These are phyloP conservation scores for Apaloderma vittatum DNA, from an alignment of 2,113 vertebrate species.

Conservation along the genomic window DNA sequence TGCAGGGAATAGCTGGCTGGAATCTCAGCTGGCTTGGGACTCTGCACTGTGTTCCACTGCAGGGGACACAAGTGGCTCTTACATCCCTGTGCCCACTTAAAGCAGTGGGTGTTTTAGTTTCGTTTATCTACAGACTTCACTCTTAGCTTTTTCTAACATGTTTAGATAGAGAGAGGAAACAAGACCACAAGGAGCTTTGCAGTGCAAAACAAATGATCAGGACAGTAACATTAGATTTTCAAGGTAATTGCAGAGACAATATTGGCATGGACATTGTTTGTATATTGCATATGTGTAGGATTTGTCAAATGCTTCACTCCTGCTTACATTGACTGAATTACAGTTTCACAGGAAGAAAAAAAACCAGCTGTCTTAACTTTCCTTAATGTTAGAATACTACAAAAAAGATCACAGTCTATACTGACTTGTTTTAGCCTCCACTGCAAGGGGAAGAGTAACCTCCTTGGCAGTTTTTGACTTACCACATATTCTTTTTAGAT, in stretches of 20 bases:
- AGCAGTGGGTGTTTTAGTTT: neutral
- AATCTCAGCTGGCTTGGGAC: neutral
- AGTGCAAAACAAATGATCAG: neutral
- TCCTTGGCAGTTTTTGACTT: neutral
- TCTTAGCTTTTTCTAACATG: slow-evolving; percentile 2
- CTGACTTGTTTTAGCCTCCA: neutral
- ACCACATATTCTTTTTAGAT: neutral
- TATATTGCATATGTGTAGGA: neutral
- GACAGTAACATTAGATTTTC: neutral
- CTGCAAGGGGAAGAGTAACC: neutral
- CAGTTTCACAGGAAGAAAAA: neutral
- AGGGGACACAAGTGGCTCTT: neutral
- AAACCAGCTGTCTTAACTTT: neutral
- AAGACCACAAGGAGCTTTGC: neutral
- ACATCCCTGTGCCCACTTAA: neutral
- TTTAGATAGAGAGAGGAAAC: neutral
- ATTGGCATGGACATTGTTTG: neutral
- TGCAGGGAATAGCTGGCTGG: neutral
- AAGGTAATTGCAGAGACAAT: neutral
- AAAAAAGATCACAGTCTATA: neutral
- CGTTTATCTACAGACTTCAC: neutral
- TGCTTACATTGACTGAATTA: neutral
- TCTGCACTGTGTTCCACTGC: neutral
- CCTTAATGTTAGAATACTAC: neutral
- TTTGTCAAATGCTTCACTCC: neutral